A percentile compares a stretch with the other conserved stretches of the same genome.
Conservation (phyloP, 1,140 invertebrate species). For the Neelides sp. region DNA sequence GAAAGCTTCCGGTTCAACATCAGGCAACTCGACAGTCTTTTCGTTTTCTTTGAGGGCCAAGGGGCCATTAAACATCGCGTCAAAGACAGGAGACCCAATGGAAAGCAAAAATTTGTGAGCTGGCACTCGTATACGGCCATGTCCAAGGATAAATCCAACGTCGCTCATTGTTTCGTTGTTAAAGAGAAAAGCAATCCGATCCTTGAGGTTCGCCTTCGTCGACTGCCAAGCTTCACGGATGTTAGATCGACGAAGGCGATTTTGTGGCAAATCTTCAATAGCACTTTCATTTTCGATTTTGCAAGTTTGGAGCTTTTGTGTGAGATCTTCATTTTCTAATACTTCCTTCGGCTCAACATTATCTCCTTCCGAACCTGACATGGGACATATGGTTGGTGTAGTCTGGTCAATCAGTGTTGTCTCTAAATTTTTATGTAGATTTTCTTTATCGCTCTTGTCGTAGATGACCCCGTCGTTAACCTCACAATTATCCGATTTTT, state of each 20-base stretch:
- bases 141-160: conserved; percentile 14
- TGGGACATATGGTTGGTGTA: no score
- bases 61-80: conserved; percentile 74
- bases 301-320: no score
- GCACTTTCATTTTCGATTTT: no score
- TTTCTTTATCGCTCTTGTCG: no score
- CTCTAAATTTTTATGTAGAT: no score
- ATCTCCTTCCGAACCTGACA: no score
- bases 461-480: no score
- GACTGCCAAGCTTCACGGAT: conserved; percentile 19
- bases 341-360: no score
- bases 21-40: conserved; percentile 70
- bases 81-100: conserved; percentile 69
- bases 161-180: conserved; percentile 19
- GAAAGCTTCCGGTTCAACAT: no score
- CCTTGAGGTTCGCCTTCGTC: conserved; percentile 13
- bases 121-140: conserved; percentile 45
- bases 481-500: no score
- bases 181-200: conserved; percentile 14
- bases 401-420: no score
- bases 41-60: conserved; percentile 52
- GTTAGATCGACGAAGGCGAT: conserved; percentile 13
- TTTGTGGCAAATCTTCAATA: conserved; percentile 18
- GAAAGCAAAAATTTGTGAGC: conserved; percentile 74
- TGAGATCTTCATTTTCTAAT: no score